These are phyloP conservation scores for Temnothorax unifasciatus DNA, from an alignment of 2,888 invertebrate species.

Conservation along the genomic window DNA sequence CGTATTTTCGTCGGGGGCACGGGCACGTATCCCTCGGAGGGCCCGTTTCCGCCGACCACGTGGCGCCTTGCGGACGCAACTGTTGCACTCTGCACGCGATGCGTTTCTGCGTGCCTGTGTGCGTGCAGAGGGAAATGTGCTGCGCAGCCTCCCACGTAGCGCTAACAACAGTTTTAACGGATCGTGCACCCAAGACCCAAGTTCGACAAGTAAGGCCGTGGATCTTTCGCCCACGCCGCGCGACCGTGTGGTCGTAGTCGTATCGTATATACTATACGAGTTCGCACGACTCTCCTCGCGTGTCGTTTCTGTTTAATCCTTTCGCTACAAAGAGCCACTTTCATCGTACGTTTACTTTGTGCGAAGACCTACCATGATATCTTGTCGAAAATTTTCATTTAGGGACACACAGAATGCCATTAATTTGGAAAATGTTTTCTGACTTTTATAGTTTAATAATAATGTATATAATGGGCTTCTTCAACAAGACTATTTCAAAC, in stretches of 20 bases:
- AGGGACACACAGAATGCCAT: neutral
- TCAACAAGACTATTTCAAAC: neutral
- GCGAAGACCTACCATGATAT: neutral
- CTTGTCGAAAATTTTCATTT: neutral
- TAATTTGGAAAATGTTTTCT: neutral
- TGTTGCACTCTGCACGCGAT: neutral
- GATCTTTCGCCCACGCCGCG: slow-evolving; percentile 77
- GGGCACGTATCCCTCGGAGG: neutral
- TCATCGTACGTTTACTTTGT: neutral
- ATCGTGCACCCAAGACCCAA: slow-evolving; percentile 70
- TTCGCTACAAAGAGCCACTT: neutral
- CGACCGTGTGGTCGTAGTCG: neutral
- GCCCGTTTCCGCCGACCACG: slow-evolving; percentile 5
- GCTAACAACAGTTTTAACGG: slow-evolving; percentile 71
- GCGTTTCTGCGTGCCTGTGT: neutral
- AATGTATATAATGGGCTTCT: neutral
- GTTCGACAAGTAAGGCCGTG: slow-evolving; percentile 79
- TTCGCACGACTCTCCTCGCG: slow-evolving; percentile 9
- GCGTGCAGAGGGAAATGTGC: neutral
- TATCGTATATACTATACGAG: neutral
- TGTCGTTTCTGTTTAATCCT: slow-evolving; percentile 11
- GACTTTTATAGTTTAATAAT: neutral
- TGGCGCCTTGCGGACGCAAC: neutral
- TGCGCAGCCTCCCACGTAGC: slow-evolving; percentile 75
- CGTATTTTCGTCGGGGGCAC: slow-evolving; percentile 33